Percentiles rank a stretch among this genome's conserved stretches.
Evolutionary conservation across 2,113 vertebrate species (phyloP).

Genomic region (Nycticorax nycticorax): DNA sequence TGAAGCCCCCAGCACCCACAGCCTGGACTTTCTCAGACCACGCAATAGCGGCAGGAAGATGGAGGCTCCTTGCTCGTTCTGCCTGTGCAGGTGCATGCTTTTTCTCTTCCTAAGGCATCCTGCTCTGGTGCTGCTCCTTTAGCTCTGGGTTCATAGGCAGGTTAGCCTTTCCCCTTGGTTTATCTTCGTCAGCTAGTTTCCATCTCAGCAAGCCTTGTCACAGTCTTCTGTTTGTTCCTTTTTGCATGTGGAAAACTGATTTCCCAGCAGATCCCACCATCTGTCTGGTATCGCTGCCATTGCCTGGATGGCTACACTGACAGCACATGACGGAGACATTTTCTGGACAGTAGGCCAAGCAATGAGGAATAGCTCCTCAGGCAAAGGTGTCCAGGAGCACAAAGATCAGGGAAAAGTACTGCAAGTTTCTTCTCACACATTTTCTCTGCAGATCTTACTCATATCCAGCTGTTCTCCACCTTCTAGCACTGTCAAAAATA

Average conservation of each 20-base stretch:
- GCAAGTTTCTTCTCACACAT: neutral
- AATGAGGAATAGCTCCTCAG: neutral
- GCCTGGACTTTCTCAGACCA: neutral
- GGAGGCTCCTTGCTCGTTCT: fast-evolving
- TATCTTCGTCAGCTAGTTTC: neutral
- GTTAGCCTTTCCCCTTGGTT: neutral
- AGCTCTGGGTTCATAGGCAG: neutral
- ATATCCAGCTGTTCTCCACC: neutral
- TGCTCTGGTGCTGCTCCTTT: neutral
- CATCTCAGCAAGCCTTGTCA: neutral
- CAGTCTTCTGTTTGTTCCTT: neutral
- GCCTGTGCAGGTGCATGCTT: neutral
- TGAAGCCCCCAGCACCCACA: neutral
- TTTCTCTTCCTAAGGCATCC: neutral
- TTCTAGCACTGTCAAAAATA: neutral
- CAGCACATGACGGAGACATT: neutral
- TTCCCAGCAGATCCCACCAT: neutral
- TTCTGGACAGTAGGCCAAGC: neutral
- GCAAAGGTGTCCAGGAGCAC: neutral
- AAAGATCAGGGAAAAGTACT: neutral
- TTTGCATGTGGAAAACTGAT: neutral
- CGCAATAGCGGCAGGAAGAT: fast-evolving
- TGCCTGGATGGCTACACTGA: neutral
- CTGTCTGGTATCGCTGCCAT: neutral
- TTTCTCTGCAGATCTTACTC: neutral